Evolutionary conservation across 2,113 vertebrate genomes (phyloP), one percentile per base, ranked within the genome.

Genomic region (Cinclus cinclus): DNA sequence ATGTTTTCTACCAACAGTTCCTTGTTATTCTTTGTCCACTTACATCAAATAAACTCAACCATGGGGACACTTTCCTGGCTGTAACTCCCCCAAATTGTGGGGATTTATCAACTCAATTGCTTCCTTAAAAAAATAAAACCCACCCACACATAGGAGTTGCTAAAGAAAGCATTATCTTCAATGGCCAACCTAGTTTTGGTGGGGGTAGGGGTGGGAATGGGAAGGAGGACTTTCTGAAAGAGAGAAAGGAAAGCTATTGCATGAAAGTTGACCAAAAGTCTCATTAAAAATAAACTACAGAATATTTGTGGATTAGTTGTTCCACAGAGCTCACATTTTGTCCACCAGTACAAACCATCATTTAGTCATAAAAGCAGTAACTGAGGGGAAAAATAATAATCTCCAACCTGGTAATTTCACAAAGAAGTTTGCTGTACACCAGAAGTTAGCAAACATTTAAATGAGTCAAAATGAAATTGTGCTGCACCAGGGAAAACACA

Each of bases 61-160:
- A 49, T 0, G 1, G 5, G 44, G 62, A 41, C 0, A 0, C 59
- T 62, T 62, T 44, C 53, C 53, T 25, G 37, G 19, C 20, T 25
- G 1, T 16, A 71, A 67, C 35, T 46, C 15, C 35, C 30, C n/a
- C 21, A 21, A 47, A 31, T 10, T 18, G 35, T 4, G 46, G 64
- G 59, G 37, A 62, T 22, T 4, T 2, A 58, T 28, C 19, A 24
- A 17, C 31, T 39, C 19, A 13, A 41, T 3, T 21, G 11, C n/a
- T 52, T 80, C 63, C 52, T 58, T 21, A 69, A 4, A 4, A n/a
- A 77, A 92, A 35, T 15, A 42, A 81, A 68, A 69, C 4, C 5
- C 5, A 55, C 27, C 5, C 42, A n/a, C 15, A 11, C 0, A 0
- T 5, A 14, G 20, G 24, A 62, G 15, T 7, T 50, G 42, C 47